Conservation (phyloP, 1,140 invertebrate genomes). For the Papilio glaucus region DNA sequence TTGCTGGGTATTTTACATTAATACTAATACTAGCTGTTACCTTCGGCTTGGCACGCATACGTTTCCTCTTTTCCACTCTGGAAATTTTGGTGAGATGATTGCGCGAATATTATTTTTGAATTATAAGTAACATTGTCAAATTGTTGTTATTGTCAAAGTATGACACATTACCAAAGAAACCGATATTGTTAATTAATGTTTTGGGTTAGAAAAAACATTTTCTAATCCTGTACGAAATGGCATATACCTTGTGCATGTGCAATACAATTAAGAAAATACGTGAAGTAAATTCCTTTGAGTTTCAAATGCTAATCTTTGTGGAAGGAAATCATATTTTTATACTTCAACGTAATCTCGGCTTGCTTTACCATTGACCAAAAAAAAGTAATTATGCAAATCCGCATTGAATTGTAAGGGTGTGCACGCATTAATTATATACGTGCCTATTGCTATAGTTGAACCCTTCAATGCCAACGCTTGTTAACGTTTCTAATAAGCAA, state of each 20-base stretch:
- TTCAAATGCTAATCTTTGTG: slow-evolving; percentile 20
- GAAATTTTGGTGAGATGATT: no score
- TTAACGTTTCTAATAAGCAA: slow-evolving; percentile 40
- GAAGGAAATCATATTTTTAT: slow-evolving; percentile 11
- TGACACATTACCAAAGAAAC: no score
- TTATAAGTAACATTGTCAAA: no score
- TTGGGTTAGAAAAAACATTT: not conserved
- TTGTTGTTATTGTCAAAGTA: no score
- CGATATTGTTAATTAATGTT: no score
- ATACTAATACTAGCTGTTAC: no score
- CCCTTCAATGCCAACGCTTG: slow-evolving; percentile 37
- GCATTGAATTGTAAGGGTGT: slow-evolving; percentile 17
- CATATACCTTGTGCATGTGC: not conserved
- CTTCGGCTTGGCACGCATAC: no score
- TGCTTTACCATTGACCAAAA: slow-evolving; percentile 4
- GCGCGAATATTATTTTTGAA: no score
- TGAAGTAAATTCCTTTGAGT: not conserved
- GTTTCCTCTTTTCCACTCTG: no score
- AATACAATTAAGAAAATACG: not conserved
- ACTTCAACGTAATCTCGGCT: slow-evolving; percentile 1
- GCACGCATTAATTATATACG: slow-evolving; percentile 37
- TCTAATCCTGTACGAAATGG: not conserved
- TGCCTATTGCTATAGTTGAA: slow-evolving; percentile 28
- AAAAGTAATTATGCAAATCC: slow-evolving; percentile 33
- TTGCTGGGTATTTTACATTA: no score